Percentiles rank a stretch among this genome's conserved stretches.
These are phyloP conservation scores for Papilio protenor DNA, from an alignment of 2,888 invertebrate species.

Conservation along the genomic window DNA sequence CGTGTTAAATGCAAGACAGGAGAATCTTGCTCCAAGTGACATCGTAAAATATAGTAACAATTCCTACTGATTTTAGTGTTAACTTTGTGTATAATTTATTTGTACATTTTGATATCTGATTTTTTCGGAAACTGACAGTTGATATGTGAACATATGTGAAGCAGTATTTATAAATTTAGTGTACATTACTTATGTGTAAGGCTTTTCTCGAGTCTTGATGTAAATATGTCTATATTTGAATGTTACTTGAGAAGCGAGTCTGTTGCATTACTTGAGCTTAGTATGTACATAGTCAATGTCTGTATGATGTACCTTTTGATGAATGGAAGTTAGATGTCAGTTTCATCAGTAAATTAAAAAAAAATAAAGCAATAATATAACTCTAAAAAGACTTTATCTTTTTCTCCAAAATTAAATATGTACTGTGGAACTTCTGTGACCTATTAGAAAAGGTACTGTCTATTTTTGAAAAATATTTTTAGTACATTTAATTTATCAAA, in stretches of 20 bases:
- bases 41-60: slow-evolving; percentile 28
- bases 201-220: slow-evolving; percentile 45
- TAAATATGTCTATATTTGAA: slow-evolving; percentile 52
- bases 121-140: slow-evolving; percentile 35
- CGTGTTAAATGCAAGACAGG: slow-evolving; percentile 6
- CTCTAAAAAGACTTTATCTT: slow-evolving; percentile 63
- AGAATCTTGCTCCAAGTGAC: slow-evolving; percentile 33
- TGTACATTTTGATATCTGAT: slow-evolving; percentile 45
- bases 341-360: slow-evolving; percentile 57
- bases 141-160: slow-evolving; percentile 19
- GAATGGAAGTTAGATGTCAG: slow-evolving; percentile 52
- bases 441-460: not conserved
- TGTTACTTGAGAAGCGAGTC: slow-evolving; percentile 62
- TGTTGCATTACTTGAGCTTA: slow-evolving; percentile 72
- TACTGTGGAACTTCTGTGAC: not conserved
- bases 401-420: not conserved
- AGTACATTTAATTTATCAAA: not conserved
- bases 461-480: not conserved
- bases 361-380: slow-evolving; percentile 54
- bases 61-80: slow-evolving; percentile 39
- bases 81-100: slow-evolving; percentile 48
- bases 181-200: slow-evolving; percentile 34
- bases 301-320: slow-evolving; percentile 62
- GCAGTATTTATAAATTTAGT: slow-evolving; percentile 45
- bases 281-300: slow-evolving; percentile 73